These are phyloP conservation scores for Anser cygnoides DNA, from an alignment of 2,113 vertebrate genomes.

Conservation along the genomic window DNA sequence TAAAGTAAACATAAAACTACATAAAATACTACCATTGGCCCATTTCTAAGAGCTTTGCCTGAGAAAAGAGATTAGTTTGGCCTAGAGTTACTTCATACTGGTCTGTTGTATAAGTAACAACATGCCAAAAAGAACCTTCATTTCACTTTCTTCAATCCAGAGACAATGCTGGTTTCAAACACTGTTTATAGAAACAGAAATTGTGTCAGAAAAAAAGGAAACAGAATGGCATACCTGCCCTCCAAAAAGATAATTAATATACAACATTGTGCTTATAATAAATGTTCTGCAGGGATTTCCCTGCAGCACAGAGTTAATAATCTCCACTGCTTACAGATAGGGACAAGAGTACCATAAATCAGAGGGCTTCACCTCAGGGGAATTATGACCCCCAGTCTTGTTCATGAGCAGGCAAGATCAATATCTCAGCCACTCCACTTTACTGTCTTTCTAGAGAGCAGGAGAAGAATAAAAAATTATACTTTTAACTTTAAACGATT, in stretches of 20 bases:
- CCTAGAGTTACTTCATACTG: constrained; percentile 1
- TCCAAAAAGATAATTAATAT: background rate
- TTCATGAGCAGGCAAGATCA: background rate
- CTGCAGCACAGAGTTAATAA: background rate
- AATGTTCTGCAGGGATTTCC: background rate
- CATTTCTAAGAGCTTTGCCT: background rate
- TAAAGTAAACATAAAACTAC: background rate
- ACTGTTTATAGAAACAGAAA: background rate
- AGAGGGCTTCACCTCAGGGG: background rate
- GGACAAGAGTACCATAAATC: background rate
- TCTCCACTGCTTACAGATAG: background rate
- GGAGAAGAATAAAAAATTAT: constrained; percentile 38
- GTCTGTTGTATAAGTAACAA: background rate
- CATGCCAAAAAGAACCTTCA: background rate
- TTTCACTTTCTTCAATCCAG: background rate
- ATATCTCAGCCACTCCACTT: background rate
- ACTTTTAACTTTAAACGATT: constrained; percentile 21
- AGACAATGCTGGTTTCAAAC: background rate
- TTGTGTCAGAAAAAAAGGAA: background rate
- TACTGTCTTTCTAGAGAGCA: background rate
- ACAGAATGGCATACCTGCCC: background rate
- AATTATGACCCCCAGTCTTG: background rate
- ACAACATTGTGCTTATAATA: background rate
- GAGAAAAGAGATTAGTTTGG: constrained; percentile 15
- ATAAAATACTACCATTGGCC: background rate